phyloP scores from a whole-genome alignment of 2,113 vertebrate genomes.

The Meles meles region DNA sequence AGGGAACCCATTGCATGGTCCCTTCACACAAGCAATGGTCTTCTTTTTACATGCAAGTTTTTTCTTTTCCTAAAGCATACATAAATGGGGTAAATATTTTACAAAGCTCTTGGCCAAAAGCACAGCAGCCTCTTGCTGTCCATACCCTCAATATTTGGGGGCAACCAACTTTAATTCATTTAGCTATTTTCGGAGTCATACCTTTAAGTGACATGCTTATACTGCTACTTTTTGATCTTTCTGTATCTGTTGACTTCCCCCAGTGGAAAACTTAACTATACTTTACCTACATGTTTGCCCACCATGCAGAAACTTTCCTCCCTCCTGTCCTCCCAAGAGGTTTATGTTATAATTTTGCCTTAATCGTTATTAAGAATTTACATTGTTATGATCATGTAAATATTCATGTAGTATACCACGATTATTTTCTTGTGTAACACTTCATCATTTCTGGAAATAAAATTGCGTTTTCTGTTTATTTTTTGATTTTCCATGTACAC shows the following conservation, averaged over 20 bases:
- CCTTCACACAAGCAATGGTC: not conserved
- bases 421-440: not conserved
- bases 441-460: not conserved
- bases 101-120: not conserved
- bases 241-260: not conserved
- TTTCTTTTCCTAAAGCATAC: not conserved
- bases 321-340: not conserved
- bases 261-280: not conserved
- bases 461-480: not conserved
- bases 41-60: not conserved
- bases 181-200: not conserved
- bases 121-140: not conserved
- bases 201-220: not conserved
- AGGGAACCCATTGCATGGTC: not conserved
- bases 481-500: not conserved
- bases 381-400: not conserved
- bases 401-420: too few species aligned
- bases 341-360: not conserved
- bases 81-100: not conserved
- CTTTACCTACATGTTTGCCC: not conserved
- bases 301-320: not conserved
- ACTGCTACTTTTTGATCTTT: not conserved
- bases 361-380: not conserved
- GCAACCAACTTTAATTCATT: not conserved
- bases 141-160: not conserved